Conservation (phyloP, 30 jellyfish, hydroid and myxozoan genomes). For the Aurelia sp. region DNA sequence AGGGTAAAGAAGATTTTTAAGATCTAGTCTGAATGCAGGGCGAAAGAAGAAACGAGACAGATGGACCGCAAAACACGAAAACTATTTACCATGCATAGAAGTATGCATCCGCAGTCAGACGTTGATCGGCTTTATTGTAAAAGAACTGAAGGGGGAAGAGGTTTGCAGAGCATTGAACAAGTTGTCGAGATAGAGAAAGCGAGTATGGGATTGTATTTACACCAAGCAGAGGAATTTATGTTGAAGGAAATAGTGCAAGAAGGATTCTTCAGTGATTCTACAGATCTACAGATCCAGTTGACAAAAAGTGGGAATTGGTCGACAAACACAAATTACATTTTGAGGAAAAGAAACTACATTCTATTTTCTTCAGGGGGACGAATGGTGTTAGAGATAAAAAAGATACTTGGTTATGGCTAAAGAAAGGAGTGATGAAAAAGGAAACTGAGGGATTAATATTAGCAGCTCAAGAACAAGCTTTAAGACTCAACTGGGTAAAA, state of each 20-base stretch:
- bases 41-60: too few relatives aligned
- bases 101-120: too few relatives aligned
- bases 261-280: constrained; percentile 12
- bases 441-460: too few relatives aligned
- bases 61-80: too few relatives aligned
- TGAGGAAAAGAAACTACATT: constrained; percentile 22
- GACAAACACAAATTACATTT: not conserved
- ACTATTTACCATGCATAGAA: too few relatives aligned
- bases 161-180: too few relatives aligned
- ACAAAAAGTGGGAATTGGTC: not conserved
- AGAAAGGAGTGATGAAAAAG: constrained; percentile 25
- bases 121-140: too few relatives aligned
- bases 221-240: not conserved
- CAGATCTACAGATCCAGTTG: not conserved
- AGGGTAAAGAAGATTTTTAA: too few relatives aligned
- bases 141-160: too few relatives aligned
- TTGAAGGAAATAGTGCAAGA: constrained; percentile 21
- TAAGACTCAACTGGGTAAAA: constrained; percentile 1
- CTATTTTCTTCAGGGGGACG: constrained; percentile 20
- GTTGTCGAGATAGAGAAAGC: too few relatives aligned
- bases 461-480: constrained; percentile 1
- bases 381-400: constrained; percentile 12
- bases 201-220: too few relatives aligned
- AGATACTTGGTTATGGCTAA: constrained; percentile 21
- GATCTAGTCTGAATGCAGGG: too few relatives aligned